Conservation (phyloP, 2,797 vertebrate genomes). For the Crax fasciolata region DNA sequence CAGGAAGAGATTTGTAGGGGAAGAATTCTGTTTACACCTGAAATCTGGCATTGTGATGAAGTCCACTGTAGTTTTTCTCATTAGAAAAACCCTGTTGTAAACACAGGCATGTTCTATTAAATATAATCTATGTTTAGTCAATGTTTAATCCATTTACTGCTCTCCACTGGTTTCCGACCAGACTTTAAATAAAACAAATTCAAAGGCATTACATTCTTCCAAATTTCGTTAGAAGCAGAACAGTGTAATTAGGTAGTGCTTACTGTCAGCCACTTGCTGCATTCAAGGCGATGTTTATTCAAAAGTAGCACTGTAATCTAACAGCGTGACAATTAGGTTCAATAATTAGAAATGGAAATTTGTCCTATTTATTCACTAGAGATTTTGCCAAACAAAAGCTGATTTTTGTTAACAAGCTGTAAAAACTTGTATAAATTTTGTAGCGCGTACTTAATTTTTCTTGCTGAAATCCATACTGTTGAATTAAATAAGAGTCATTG, state of each 20-base stretch:
- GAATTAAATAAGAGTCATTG: background rate
- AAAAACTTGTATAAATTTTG: background rate
- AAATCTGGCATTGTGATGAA: background rate
- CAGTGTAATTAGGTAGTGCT: background rate
- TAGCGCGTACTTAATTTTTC: background rate
- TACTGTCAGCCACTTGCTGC: background rate
- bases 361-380: background rate
- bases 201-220: background rate
- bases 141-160: slow-evolving; percentile 27
- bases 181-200: background rate
- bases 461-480: background rate
- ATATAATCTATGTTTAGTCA: background rate
- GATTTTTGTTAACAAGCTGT: background rate
- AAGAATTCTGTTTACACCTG: background rate
- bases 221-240: slow-evolving; percentile 2
- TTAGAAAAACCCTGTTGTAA: background rate
- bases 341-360: background rate
- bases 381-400: background rate
- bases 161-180: background rate
- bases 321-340: background rate
- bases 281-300: background rate
- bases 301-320: background rate
- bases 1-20: background rate
- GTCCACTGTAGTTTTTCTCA: background rate
- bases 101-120: background rate